phyloP scores from a whole-genome alignment of 2,797 vertebrate genomes.

The Gadopsis marmoratus region DNA sequence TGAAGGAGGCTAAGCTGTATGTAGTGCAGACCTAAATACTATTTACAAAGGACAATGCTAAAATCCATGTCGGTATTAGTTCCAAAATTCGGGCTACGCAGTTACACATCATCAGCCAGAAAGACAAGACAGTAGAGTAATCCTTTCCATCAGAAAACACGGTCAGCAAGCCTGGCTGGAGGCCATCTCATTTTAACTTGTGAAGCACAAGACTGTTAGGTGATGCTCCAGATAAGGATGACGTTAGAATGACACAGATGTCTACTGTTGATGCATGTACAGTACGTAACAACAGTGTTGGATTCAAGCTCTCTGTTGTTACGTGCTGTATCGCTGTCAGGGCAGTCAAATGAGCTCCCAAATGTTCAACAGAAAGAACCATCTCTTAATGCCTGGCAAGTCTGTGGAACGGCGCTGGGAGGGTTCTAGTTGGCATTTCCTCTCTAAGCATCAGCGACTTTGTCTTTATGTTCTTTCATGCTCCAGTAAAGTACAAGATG shows the following conservation, averaged over 20 bases:
- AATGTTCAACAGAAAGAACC: constrained; percentile 37
- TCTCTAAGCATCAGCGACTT: constrained; percentile 49
- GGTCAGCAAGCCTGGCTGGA: constrained; percentile 59
- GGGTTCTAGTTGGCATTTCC: constrained; percentile 32
- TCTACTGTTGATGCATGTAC: constrained; percentile 41
- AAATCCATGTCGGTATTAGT: constrained; percentile 44
- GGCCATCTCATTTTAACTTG: constrained; percentile 72
- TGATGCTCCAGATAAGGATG: constrained; percentile 57
- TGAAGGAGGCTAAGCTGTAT: constrained; percentile 44
- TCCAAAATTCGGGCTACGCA: constrained; percentile 40
- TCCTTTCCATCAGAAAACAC: constrained; percentile 62
- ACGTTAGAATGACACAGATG: constrained; percentile 35
- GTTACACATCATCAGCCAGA: constrained; percentile 45
- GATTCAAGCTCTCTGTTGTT: constrained; percentile 26
- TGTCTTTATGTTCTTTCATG: constrained; percentile 55
- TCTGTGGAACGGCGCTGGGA: constrained; percentile 15
- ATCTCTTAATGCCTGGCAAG: constrained; percentile 16
- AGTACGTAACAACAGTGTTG: constrained; percentile 24
- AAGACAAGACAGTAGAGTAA: constrained; percentile 66
- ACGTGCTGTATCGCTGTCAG: constrained; percentile 24
- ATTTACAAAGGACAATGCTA: constrained; percentile 38
- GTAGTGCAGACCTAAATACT: constrained; percentile 39
- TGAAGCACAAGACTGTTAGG: constrained; percentile 46
- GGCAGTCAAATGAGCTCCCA: constrained; percentile 40
- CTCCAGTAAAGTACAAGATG: constrained; percentile 47